Evolutionary conservation across 1,140 invertebrate genomes (phyloP).

Genomic region (Himalopsyche phryganea): DNA sequence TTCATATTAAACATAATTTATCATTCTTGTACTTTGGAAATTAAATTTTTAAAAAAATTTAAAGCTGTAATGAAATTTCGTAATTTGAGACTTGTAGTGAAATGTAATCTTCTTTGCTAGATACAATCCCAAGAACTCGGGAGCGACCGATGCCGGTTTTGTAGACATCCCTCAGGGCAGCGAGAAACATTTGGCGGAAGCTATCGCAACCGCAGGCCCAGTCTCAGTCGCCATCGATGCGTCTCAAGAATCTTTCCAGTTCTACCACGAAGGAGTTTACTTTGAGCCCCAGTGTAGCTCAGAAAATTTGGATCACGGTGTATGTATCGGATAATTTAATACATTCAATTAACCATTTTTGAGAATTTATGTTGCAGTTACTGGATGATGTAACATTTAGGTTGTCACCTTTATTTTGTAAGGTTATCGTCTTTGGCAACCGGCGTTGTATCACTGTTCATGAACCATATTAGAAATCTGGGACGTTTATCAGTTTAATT

Average conservation of each 20-base stretch:
- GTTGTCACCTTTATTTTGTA: neutral
- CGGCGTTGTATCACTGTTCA: no score
- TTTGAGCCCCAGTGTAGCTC: constrained; percentile 65
- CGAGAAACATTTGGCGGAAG: constrained; percentile 70
- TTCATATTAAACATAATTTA: no score
- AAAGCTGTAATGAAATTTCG: no score
- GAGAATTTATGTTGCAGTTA: no score
- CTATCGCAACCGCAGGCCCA: constrained; percentile 87
- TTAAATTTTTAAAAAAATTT: no score
- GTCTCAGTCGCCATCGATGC: constrained; percentile 91
- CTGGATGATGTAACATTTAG: no score
- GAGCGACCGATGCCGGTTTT: constrained; percentile 81
- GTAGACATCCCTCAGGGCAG: constrained; percentile 77
- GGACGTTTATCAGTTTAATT: no score
- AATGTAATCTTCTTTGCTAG: constrained; percentile 34
- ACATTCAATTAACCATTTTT: no score
- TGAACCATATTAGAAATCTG: no score
- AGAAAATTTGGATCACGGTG: constrained; percentile 82
- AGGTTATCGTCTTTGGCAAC: neutral
- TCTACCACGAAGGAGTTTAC: constrained; percentile 62
- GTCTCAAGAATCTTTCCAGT: constrained; percentile 67
- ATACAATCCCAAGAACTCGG: constrained; percentile 67
- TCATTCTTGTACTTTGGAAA: no score
- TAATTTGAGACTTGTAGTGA: no score
- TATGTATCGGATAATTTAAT: no score